Evolutionary conservation across 1,140 invertebrate genomes (phyloP), one percentile per base, ranked within the genome.

Genomic region (Bombus picipes): DNA sequence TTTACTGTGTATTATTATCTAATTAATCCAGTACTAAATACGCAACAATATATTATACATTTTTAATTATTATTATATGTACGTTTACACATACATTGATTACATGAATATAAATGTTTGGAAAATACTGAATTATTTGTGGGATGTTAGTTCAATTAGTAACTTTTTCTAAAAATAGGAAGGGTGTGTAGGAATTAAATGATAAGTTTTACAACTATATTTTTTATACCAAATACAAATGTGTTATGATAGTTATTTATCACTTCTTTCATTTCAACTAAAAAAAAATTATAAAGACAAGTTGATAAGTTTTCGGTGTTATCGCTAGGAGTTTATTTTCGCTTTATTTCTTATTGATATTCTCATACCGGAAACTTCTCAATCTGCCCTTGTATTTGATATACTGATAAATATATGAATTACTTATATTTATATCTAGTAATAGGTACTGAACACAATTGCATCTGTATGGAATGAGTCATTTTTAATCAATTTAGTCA

Each of bases 401-500:
- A 65, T 37, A 47, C 2, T 47, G 22, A 62, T 37, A 32, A 62
- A 8, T 74, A 43, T 25, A 83, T 57, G 25, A 18, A 75, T 66
- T 28, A 53, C 32, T 68, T 68, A 32, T 53, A 78, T 59, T 32
- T 57, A 68, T 78, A 78, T 59, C 39, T 70, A n/a, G 32, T 59
- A 57, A 77, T 41, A 53, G 22, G 39, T 34, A 37, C 34, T 25
- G 25, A 62, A 79, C 47, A 86, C 77, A 59, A 75, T 28, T 83
- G 83, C 47, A 86, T 86, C 43, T 81, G 53, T 66, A 71, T 68
- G 53, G 80, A 91, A 87, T 89, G 87, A 82, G 83, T 79, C 18
- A 70, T 57, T 86, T 89, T 66, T 87, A 75, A 89, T 66, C 32
- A 82, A 87, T 86, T 68, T 87, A 88, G 84, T 82, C 83, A 90